These are phyloP conservation scores for Dreissena polymorpha DNA, from an alignment of 1,140 invertebrate genomes.

Conservation along the genomic window DNA sequence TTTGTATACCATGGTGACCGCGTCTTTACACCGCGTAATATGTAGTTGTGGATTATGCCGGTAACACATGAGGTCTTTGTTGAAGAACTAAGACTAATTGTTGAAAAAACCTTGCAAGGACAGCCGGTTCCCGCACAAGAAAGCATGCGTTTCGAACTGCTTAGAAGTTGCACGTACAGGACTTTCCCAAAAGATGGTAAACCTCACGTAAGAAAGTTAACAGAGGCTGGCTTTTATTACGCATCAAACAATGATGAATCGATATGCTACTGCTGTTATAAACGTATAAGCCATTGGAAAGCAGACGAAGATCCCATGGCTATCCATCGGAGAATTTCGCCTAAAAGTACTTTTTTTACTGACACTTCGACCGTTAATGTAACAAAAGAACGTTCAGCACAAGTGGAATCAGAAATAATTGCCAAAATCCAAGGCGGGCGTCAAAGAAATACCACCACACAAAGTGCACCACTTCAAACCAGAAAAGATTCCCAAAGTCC, in stretches of 20 bases:
- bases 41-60: too few species aligned
- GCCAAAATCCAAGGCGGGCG: too few species aligned
- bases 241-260: constrained; percentile 16
- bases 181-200: constrained; percentile 4
- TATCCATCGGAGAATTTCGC: constrained; percentile 19
- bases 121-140: constrained; percentile 12
- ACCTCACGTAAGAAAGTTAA: constrained; percentile 12
- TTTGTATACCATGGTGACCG: too few species aligned
- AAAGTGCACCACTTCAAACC: too few species aligned
- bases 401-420: too few species aligned
- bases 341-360: constrained; percentile 22
- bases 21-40: too few species aligned
- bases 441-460: too few species aligned
- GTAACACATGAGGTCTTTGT: neutral
- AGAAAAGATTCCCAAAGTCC: too few species aligned
- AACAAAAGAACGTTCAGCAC: neutral
- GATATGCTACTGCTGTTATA: constrained; percentile 23
- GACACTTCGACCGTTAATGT: constrained; percentile 24
- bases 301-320: constrained; percentile 9
- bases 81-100: constrained; percentile 8
- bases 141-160: constrained; percentile 32
- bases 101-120: neutral
- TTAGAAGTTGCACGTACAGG: constrained; percentile 2
- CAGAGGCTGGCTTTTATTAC: constrained; percentile 35
- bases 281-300: constrained; percentile 8